Base-by-base conservation (phyloP, 2,888 invertebrate genomes). In the Andrena bucephala region DNA sequence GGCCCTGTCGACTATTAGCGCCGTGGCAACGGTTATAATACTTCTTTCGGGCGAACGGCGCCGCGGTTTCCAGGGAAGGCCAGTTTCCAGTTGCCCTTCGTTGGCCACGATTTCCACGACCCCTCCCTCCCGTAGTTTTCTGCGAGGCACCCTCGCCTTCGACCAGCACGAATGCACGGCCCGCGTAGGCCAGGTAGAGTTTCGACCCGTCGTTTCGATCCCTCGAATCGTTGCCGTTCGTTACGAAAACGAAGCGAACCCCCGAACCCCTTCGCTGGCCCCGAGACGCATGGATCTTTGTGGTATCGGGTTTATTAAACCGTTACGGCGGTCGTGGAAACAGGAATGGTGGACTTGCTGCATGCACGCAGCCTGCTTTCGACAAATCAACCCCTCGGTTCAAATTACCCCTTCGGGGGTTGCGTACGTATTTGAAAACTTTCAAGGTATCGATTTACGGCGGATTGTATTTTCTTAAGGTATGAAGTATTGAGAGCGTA, bases 1-100 rank as follows among this genome's bases (percentile, higher is more conserved):
- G 87, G 89, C 89, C 90, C 89, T 81, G 86, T 85, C 88, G 89
- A 89, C 90, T 89, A 90, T 91, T 90, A 84, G 86, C 84, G 80
- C 80, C 86, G 81, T 73, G 71, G 87, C 87, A 87, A 90, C 90
- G 84, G 85, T 85, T 89, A 81, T 87, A 90, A 90, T 89, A 89
- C 81, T 89, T 88, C 88, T 89, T 86, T 81, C 65, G 62, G 52
- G 70, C 48, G 62, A 31, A 29, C 73, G 79, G 79, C 72, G 59
- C 80, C 83, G 78, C 77, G 81, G 75, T 85, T 78, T 89, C 87
- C 81, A 78, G 79, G 66, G 71, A 63, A 83, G 81, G 52, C 87
- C 84, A 81, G 77, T 85, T 84, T 85, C 82, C 88, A 83, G 88
- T 88, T 86, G 83, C 77, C 82, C 87, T 86, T 85, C 83, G 85